Base-by-base conservation (phyloP, 2,113 vertebrate genomes). In the Rattus rattus region DNA sequence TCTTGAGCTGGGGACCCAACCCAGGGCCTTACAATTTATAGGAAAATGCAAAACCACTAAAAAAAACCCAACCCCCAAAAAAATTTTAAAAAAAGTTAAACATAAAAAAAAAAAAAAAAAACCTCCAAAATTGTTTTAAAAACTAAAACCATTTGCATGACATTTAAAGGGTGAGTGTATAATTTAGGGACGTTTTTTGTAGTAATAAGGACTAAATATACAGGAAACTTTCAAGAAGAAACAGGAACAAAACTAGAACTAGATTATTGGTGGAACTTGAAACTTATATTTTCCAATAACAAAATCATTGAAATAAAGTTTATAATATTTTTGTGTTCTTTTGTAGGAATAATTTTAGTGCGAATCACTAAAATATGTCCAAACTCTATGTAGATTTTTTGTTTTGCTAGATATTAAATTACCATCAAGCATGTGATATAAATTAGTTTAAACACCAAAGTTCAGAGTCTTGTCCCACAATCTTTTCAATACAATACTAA, bases 341-440 rank as follows among this genome's bases (percentile, higher is more conserved):
- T 87, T 76, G 61, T 65, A 92, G 61, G 26, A 90, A 92, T 69
- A 19, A 54, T 83, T 94, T 54, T 14, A 47, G 30, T 65, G 30
- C 36, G 17, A 96, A 47, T 79, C n/a, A 87, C 61, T 73, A 88
- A 86, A 76, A 49, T 47, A 59, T 76, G n/a, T 92, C n/a, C 13
- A 92, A 39, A 80, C 90, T 96, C 39, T 84, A 39, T 47, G 61
- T 94, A 36, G 69, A 73, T 92, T 94, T 96, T 96, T 90, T 36
- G 22, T 28, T 97, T 88, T 95, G 24, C 70, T 88, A 61, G 12
- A 5, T 89, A 73, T 94, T 81, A 92, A 67, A 73, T 94, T 90
- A 90, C 47, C 89, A 36, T 33, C 33, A 86, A 89, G 86, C 33
- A 85, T 26, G 59, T 59, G n/a, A 92, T 49, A 79, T 47, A 8